Percentiles rank a stretch among this genome's conserved stretches.
Conservation (phyloP, 2,888 invertebrate species). For the Exephanes ischioxanthus region DNA sequence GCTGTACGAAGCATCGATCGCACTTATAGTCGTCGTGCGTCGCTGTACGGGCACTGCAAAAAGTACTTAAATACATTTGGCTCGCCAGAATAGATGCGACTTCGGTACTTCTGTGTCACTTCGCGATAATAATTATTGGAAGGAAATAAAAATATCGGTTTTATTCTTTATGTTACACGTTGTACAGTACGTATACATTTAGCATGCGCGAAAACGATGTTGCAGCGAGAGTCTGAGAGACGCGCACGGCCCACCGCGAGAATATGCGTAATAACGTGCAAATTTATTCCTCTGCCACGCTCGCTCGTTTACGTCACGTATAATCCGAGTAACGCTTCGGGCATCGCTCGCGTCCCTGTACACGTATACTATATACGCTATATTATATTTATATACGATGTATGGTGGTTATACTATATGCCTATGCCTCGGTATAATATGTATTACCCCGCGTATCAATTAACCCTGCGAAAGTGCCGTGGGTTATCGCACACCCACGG, state of each 20-base stretch:
- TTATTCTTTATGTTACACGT: conserved; percentile 21
- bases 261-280: conserved; percentile 74
- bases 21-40: neutral
- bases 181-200: conserved; percentile 40
- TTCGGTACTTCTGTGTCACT: neutral
- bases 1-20: conserved; percentile 45
- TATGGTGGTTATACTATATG: conserved; percentile 11
- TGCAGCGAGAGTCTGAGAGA: conserved; percentile 31
- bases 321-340: conserved; percentile 67
- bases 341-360: conserved; percentile 52
- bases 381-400: conserved; percentile 37
- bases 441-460: conserved; percentile 63
- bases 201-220: conserved; percentile 46
- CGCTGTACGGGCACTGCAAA: neutral
- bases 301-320: conserved; percentile 71
- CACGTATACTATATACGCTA: conserved; percentile 40
- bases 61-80: neutral
- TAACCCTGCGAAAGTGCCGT: conserved; percentile 67
- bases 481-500: conserved; percentile 67
- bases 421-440: conserved; percentile 18
- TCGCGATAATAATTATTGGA: conserved; percentile 43
- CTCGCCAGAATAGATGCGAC: conserved; percentile 13
- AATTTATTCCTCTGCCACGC: conserved; percentile 76
- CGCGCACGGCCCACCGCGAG: conserved; percentile 56
- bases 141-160: neutral